These are phyloP conservation scores for Terebella lapidaria DNA, from an alignment of 2,888 invertebrate species.

Conservation along the genomic window DNA sequence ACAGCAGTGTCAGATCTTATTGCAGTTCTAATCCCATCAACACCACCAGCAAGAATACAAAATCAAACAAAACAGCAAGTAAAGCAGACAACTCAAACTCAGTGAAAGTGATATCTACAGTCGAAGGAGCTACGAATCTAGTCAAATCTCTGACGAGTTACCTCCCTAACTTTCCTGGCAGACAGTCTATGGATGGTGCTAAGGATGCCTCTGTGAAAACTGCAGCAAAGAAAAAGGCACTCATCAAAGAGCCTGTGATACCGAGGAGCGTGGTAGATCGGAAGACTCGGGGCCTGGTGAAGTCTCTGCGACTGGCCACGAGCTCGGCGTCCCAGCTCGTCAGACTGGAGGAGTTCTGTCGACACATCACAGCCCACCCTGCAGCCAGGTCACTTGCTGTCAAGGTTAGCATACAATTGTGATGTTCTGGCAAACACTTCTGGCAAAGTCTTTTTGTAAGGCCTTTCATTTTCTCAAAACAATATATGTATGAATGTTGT, in stretches of 20 bases:
- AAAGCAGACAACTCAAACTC: neutral
- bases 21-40: neutral
- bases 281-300: conserved; percentile 34
- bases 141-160: neutral
- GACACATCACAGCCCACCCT: conserved; percentile 70
- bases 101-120: neutral
- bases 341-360: conserved; percentile 67
- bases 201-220: neutral
- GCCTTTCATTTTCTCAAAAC: no score
- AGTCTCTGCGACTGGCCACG: conserved; percentile 28
- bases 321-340: conserved; percentile 58
- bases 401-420: conserved; percentile 53
- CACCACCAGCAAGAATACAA: neutral
- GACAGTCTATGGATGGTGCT: neutral
- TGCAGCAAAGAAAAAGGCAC: neutral
- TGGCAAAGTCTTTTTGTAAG: no score
- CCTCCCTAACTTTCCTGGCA: neutral
- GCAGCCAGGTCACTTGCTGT: conserved; percentile 70
- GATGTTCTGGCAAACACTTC: neutral
- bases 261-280: conserved; percentile 9
- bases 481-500: no score
- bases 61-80: neutral
- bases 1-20: neutral
- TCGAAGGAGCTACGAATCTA: neutral
- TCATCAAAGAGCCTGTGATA: neutral